Base-by-base conservation (phyloP, 1,140 invertebrate genomes). In the Drosophila lini region DNA sequence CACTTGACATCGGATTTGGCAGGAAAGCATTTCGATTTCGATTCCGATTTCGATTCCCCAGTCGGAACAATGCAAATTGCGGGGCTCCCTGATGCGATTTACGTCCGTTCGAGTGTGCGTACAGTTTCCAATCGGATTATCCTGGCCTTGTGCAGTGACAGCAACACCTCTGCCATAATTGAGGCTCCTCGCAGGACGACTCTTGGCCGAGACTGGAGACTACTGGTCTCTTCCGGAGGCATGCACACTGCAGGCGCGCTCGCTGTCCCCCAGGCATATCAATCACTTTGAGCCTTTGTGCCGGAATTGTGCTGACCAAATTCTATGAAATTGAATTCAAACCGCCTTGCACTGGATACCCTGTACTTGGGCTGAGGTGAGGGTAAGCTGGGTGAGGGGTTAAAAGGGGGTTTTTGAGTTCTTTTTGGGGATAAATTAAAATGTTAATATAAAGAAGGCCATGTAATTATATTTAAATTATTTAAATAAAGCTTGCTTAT, bases 271-370 rank as follows among this genome's bases (percentile, higher is more conserved):
- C 1, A 36, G 65, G 65, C 65, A 73, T 73, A 71, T 73, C 69
- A 71, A 73, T 73, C 69, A 73, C 69, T 40, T 36, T 8, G 47
- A 47, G 25, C n/a, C 38, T 34, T 41, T 48, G 45, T 41, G 50
- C 25, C 32, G 41, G 25, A 68, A 28, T 34, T 64, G 34, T 57
- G 40, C 19, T 57, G 60, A 40, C 68, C 52, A 58, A 73, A 67
- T 73, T 38, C 38, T 71, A 28, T 69, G 47, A 60, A 82, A 75
- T 61, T 58, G 32, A 62, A 60, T 60, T 60, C 45, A 16, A 15
- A 13, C n/a, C 19, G 31, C 8, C 47, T 19, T 40, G 8, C 59
- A 53, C 16, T 10, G 2, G 0, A 2, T 48, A 48, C 42, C 58
- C 57, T 22, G 13, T 7, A 22, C 0, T 15, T 3, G 0, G 10